phyloP scores from a whole-genome alignment of 2,888 invertebrate genomes.

The Mesodorylaimus sp. region DNA sequence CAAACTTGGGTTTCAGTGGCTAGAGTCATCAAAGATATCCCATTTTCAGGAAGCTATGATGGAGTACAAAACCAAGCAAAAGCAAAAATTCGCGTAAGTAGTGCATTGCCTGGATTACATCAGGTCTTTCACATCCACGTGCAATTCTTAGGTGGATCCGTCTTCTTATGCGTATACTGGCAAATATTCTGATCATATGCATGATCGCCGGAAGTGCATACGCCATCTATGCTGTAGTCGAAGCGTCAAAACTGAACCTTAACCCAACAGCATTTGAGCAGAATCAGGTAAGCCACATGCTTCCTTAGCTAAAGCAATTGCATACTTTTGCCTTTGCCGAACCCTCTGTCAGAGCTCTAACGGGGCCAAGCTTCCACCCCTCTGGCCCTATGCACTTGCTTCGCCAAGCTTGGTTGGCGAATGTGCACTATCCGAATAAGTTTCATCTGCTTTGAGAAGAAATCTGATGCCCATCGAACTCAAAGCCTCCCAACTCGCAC shows the following conservation, averaged over 20 bases:
- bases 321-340: too few species aligned
- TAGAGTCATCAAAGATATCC: not conserved
- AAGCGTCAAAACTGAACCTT: constrained; percentile 41
- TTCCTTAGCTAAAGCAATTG: too few species aligned
- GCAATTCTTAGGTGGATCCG: not conserved
- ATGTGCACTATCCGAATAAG: too few species aligned
- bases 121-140: not conserved
- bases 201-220: constrained; percentile 64
- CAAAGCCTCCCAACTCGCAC: not conserved
- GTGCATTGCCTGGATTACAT: not conserved
- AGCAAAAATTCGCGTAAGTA: constrained; percentile 37
- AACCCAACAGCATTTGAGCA: too few species aligned
- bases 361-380: too few species aligned
- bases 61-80: constrained; percentile 66
- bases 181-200: constrained; percentile 43
- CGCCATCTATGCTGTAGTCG: constrained; percentile 63
- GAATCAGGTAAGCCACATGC: too few species aligned
- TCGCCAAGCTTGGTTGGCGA: too few species aligned
- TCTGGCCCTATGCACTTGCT: too few species aligned
- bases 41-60: constrained; percentile 33
- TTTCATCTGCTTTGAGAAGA: too few species aligned
- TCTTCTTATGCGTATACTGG: not conserved
- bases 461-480: not conserved
- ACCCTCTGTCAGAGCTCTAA: too few species aligned
- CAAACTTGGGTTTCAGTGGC: too few species aligned